These are phyloP conservation scores for Magallana gigas DNA, from an alignment of 1,140 invertebrate species.

Conservation along the genomic window DNA sequence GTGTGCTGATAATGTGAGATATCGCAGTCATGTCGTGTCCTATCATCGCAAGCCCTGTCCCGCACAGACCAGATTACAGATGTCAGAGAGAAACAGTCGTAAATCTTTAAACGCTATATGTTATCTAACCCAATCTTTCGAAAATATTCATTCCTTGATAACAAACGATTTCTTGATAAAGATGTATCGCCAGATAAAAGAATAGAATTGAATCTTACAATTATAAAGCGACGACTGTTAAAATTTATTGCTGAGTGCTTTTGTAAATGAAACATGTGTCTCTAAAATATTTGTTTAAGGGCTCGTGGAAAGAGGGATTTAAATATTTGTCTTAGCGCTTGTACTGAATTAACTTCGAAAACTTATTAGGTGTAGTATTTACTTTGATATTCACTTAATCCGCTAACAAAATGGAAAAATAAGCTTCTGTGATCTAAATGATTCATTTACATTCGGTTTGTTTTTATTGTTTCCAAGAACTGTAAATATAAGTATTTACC, in stretches of 20 bases:
- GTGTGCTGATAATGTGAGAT: no score
- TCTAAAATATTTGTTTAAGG: background rate
- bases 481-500: background rate
- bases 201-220: background rate
- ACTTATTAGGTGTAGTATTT: slow-evolving; percentile 25
- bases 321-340: background rate
- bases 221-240: background rate
- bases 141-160: background rate
- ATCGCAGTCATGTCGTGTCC: no score
- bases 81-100: no score
- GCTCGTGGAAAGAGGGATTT: background rate
- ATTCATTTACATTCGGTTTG: background rate
- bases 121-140: no score
- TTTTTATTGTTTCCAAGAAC: background rate
- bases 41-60: no score
- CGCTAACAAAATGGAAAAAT: slow-evolving; percentile 3
- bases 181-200: background rate
- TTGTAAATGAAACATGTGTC: slow-evolving; percentile 2
- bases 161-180: background rate
- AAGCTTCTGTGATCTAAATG: background rate
- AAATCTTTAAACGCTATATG: no score
- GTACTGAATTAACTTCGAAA: slow-evolving; percentile 22
- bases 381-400: slow-evolving; percentile 1
- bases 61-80: no score
- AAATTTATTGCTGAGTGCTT: background rate